Percentiles rank a stretch among this genome's conserved stretches.
Evolutionary conservation across 37 sponge, comb jelly and placozoan species (phyloP).

Genomic region (Aplysina aerophoba): DNA sequence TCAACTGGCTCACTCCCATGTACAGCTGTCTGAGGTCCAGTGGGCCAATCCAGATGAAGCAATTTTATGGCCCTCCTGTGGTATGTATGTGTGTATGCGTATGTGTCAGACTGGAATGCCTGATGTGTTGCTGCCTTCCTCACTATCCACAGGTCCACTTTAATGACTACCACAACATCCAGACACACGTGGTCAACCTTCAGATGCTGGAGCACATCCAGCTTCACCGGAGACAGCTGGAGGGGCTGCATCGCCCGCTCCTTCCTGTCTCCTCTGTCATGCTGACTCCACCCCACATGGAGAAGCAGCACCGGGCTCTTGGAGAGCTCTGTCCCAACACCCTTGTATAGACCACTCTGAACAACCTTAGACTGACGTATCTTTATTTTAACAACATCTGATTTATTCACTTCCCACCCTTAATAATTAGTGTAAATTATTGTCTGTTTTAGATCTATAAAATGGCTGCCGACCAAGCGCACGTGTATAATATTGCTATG

Average conservation of each 20-base stretch:
- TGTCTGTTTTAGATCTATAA: no score
- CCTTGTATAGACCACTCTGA: no score
- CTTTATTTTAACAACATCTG: no score
- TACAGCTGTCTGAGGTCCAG: conserved; percentile 27
- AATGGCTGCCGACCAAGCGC: no score
- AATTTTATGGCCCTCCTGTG: conserved; percentile 37
- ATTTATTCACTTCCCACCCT: no score
- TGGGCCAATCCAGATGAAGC: conserved; percentile 11
- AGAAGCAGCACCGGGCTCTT: neutral
- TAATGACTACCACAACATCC: conserved; percentile 78
- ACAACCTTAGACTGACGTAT: no score
- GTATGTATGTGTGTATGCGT: conserved; percentile 32
- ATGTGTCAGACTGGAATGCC: neutral
- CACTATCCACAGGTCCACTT: conserved; percentile 40
- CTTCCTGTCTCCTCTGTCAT: neutral
- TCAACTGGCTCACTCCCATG: conserved; percentile 71
- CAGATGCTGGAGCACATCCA: conserved; percentile 58
- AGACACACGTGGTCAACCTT: conserved; percentile 68
- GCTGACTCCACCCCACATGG: conserved; percentile 50
- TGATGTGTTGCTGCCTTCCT: neutral
- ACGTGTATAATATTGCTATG: no score
- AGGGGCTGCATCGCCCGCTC: neutral
- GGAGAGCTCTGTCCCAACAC: neutral
- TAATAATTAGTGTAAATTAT: no score
- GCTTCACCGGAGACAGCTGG: neutral